phyloP scores from a whole-genome alignment of 2,797 vertebrate species.

The Brachyalestes nurse region DNA sequence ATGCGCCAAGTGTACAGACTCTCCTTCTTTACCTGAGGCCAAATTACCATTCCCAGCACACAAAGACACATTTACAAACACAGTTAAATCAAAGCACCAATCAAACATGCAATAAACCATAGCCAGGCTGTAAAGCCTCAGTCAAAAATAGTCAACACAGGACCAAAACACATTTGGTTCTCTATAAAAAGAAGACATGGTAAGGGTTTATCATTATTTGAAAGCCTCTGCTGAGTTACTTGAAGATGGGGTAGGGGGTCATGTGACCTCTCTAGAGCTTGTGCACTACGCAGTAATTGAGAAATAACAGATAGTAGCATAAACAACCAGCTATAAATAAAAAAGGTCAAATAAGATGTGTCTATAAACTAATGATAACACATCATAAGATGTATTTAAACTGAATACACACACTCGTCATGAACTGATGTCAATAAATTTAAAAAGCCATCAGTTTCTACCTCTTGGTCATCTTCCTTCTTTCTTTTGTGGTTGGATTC shows the following conservation, averaged over 20 bases:
- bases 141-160: not conserved
- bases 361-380: too few species aligned
- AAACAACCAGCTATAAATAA: too few species aligned
- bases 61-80: not conserved
- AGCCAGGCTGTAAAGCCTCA: not conserved
- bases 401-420: too few species aligned
- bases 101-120: not conserved
- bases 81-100: not conserved
- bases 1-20: conserved; percentile 94
- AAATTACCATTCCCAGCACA: conserved; percentile 20
- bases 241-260: not conserved
- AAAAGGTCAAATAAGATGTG: too few species aligned
- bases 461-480: conserved; percentile 94
- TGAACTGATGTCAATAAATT: too few species aligned
- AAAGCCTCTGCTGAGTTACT: not conserved
- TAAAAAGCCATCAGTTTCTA: conserved; percentile 53
- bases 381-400: too few species aligned
- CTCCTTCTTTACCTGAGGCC: conserved; percentile 87
- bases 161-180: not conserved
- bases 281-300: too few species aligned
- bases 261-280: not conserved
- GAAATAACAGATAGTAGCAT: too few species aligned
- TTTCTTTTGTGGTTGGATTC: conserved; percentile 92
- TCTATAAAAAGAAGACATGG: not conserved
- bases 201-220: not conserved